Evolutionary conservation across 2,797 vertebrate genomes (phyloP).

Genomic region (Chromobotia macracanthus): DNA sequence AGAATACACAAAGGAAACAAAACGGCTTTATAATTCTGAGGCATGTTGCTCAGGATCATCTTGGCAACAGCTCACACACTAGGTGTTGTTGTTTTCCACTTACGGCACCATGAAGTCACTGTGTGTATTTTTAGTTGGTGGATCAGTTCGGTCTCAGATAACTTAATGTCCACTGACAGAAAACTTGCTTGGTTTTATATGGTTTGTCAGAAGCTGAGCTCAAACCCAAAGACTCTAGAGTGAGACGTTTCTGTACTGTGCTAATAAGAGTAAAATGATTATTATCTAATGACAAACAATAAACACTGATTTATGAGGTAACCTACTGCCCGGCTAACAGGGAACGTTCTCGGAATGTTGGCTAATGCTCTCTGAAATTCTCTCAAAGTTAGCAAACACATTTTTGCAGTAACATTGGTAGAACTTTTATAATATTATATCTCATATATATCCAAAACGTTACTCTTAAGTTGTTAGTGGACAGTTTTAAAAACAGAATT

Average conservation of each 20-base stretch:
- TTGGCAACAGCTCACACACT: slow-evolving; percentile 20
- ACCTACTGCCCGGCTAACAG: no score
- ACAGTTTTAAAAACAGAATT: no score
- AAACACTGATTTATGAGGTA: no score
- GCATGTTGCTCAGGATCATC: neutral
- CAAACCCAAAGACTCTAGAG: neutral
- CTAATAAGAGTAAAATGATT: neutral
- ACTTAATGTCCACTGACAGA: neutral
- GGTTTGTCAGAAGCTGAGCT: neutral
- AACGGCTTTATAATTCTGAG: neutral
- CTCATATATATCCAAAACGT: no score
- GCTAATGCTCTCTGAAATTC: no score
- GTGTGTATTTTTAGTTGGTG: slow-evolving; percentile 37
- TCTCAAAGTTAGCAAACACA: no score
- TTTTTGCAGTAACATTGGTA: no score
- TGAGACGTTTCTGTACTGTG: neutral
- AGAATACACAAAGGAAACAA: neutral
- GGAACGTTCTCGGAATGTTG: no score
- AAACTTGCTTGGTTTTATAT: slow-evolving; percentile 9
- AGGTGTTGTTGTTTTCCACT: slow-evolving; percentile 41
- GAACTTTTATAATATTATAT: no score
- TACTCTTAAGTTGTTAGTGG: no score
- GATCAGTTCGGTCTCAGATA: slow-evolving; percentile 63
- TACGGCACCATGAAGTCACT: slow-evolving; percentile 29
- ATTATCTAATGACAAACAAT: neutral